These are phyloP conservation scores for Neogobius melanostomus DNA, from an alignment of 2,113 vertebrate genomes.

Conservation along the genomic window DNA sequence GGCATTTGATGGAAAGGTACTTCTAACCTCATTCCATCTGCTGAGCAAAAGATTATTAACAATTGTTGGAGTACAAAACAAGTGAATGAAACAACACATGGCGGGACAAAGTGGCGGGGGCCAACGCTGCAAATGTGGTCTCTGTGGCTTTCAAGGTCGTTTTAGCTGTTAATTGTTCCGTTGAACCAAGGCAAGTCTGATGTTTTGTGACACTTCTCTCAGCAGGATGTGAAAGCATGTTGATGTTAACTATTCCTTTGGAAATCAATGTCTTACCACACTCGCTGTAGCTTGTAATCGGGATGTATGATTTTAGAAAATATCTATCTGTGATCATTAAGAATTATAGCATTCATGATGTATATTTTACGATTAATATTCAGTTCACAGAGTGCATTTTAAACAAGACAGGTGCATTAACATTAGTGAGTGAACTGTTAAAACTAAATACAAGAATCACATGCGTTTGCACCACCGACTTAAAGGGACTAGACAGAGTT, in stretches of 20 bases:
- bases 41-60: conserved; percentile 38
- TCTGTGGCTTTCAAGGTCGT: conserved; percentile 69
- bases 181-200: conserved; percentile 65
- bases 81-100: conserved; percentile 33
- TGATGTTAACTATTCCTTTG: neutral
- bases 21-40: conserved; percentile 52
- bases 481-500: no score
- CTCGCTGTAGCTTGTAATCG: no score
- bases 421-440: no score
- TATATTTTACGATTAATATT: no score
- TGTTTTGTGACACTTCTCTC: conserved; percentile 55
- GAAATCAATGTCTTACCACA: no score
- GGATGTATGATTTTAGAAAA: no score
- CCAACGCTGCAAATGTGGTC: conserved; percentile 41
- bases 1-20: conserved; percentile 46
- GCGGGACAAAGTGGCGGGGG: conserved; percentile 7
- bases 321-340: no score
- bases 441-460: no score
- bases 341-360: no score
- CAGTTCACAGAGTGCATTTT: no score
- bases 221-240: conserved; percentile 50
- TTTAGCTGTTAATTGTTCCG: conserved; percentile 63
- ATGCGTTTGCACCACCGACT: no score
- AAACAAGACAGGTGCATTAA: no score
- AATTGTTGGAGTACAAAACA: conserved; percentile 53